A percentile compares a stretch with the other conserved stretches of the same genome.
phyloP scores from a whole-genome alignment of 1,140 invertebrate species.

The Littorina saxatilis region DNA sequence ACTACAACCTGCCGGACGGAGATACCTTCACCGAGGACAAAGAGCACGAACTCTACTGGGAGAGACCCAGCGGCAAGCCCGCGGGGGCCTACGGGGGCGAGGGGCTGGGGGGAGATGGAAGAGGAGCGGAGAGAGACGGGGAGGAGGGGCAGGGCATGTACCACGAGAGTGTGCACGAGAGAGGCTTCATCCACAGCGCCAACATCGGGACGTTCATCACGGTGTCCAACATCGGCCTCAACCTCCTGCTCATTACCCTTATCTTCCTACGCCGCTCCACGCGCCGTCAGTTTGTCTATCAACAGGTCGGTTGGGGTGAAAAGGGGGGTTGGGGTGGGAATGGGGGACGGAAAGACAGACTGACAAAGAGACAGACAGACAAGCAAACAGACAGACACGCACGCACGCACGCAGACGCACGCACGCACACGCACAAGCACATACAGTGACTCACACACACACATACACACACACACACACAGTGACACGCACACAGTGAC shows the following conservation, averaged over 20 bases:
- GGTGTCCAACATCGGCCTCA: conserved; percentile 32
- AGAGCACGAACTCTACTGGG: too few species aligned
- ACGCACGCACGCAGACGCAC: too few species aligned
- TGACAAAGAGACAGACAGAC: too few species aligned
- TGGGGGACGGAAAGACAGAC: too few species aligned
- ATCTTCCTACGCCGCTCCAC: conserved; percentile 15
- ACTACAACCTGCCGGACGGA: background rate
- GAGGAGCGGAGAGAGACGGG: too few species aligned
- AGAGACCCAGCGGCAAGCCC: background rate
- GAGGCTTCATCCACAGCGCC: conserved; percentile 40
- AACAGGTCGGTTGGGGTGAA: conserved; percentile 35
- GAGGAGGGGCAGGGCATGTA: conserved; percentile 3
- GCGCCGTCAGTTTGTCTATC: conserved; percentile 36
- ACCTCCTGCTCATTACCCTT: conserved; percentile 41
- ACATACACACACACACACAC: background rate
- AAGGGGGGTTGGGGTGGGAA: background rate
- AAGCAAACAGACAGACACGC: too few species aligned
- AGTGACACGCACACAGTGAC: too few species aligned
- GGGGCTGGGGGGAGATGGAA: background rate
- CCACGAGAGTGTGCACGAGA: conserved; percentile 38
- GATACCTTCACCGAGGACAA: background rate
- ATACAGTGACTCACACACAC: background rate
- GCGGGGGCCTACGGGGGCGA: background rate
- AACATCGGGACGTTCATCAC: conserved; percentile 41
- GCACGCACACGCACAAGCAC: too few species aligned